These are phyloP conservation scores for Charaxes varanes DNA, from an alignment of 1,140 invertebrate species.

Conservation along the genomic window DNA sequence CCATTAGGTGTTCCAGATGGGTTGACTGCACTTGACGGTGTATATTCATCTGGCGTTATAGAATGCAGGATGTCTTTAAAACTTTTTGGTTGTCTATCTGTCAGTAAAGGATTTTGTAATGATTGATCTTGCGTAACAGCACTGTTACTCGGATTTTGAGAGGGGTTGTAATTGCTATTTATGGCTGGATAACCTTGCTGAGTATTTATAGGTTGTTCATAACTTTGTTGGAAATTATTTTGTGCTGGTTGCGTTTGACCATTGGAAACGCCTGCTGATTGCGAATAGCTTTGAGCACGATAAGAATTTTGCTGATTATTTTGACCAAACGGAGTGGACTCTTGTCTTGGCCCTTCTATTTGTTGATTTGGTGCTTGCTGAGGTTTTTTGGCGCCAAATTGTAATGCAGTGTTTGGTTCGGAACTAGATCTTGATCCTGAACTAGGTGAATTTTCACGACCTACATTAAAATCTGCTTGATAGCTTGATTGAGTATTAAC, in stretches of 20 bases:
- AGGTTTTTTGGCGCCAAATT: no score
- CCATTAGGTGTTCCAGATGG: background rate
- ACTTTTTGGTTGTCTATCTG: constrained; percentile 13
- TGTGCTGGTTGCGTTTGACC: background rate
- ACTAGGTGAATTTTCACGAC: no score
- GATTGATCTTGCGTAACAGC: no score
- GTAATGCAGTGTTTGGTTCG: no score
- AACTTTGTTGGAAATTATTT: background rate
- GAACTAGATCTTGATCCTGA: no score
- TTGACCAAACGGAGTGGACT: no score
- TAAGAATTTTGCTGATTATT: background rate
- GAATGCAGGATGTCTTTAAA: constrained; percentile 15
- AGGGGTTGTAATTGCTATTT: no score
- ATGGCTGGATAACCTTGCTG: no score
- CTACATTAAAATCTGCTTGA: no score
- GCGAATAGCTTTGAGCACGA: background rate
- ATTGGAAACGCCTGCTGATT: background rate
- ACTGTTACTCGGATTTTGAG: background rate
- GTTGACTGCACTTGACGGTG: background rate
- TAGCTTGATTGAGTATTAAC: no score
- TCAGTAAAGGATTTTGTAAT: background rate
- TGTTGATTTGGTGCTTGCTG: no score
- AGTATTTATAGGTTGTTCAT: background rate
- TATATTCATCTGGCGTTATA: constrained; percentile 7
- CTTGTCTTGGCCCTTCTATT: no score